Evolutionary conservation across 2,888 invertebrate species (phyloP).

Genomic region (Scaptomyza parva): DNA sequence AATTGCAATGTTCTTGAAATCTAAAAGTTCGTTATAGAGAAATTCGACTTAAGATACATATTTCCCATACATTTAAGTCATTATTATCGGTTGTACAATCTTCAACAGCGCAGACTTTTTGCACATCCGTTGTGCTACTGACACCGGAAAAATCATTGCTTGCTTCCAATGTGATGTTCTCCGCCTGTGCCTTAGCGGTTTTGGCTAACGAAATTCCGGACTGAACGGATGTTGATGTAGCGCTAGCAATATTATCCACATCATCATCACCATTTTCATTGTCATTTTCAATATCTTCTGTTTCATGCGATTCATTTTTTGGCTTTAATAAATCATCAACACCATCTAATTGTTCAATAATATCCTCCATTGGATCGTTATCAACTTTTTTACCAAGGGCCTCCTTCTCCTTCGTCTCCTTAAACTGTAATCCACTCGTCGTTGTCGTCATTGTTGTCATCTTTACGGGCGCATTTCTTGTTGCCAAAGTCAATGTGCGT

Average conservation of each 20-base stretch:
- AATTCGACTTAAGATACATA: not conserved
- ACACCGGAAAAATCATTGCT: conserved; percentile 61
- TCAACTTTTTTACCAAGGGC: conserved; percentile 60
- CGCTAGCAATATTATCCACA: conserved; percentile 28
- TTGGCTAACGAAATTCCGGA: not conserved
- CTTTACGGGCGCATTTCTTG: conserved; percentile 51
- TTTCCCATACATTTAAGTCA: conserved; percentile 36
- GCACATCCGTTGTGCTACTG: conserved; percentile 63
- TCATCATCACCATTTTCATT: not conserved
- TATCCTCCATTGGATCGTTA: conserved; percentile 82
- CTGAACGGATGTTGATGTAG: conserved; percentile 19
- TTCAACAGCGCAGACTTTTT: not conserved
- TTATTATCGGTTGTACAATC: conserved; percentile 6
- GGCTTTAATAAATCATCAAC: conserved; percentile 62
- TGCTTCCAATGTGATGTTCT: conserved; percentile 6
- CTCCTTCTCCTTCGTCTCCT: conserved; percentile 47
- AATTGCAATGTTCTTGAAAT: too few species aligned
- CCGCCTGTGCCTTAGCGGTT: not conserved
- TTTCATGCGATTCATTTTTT: conserved; percentile 13
- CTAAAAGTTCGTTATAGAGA: not conserved
- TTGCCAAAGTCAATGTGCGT: conserved; percentile 75
- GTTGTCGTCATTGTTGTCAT: conserved; percentile 20
- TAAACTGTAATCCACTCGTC: conserved; percentile 9
- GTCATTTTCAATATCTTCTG: conserved; percentile 40
- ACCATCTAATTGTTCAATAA: conserved; percentile 83